phyloP scores from a whole-genome alignment of 1,140 invertebrate genomes.

The Rhopalosiphum maidis region DNA sequence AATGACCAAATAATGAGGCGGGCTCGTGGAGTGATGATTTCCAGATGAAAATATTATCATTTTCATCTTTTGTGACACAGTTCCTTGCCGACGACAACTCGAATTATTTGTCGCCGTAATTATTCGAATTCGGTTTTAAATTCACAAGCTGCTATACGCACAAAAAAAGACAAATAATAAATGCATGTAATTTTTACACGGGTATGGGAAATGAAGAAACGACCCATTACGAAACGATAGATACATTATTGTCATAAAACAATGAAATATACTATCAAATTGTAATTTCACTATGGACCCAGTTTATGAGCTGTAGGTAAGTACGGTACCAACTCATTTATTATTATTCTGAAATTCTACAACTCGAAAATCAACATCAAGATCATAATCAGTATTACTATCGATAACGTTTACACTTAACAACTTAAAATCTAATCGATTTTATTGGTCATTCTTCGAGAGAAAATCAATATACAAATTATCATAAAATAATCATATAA shows the following conservation, averaged over 20 bases:
- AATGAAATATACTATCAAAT: not conserved
- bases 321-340: not conserved
- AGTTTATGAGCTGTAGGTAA: not conserved
- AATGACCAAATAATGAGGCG: slow-evolving; percentile 23
- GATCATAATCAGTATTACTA: not conserved
- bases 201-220: not conserved
- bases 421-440: not conserved
- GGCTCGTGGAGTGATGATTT: not conserved
- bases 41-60: not conserved
- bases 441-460: not conserved
- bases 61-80: slow-evolving; percentile 23
- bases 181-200: not conserved
- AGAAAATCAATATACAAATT: not conserved
- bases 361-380: no score
- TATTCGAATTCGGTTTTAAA: not conserved
- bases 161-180: not conserved
- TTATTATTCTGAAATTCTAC: not conserved
- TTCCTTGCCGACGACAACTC: not conserved
- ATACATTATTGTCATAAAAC: slow-evolving; percentile 6
- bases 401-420: not conserved
- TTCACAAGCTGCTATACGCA: no score
- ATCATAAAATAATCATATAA: not conserved
- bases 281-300: not conserved
- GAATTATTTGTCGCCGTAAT: not conserved
- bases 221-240: not conserved